phyloP scores from a whole-genome alignment of 1,140 invertebrate species.

The Saccostrea echinata region DNA sequence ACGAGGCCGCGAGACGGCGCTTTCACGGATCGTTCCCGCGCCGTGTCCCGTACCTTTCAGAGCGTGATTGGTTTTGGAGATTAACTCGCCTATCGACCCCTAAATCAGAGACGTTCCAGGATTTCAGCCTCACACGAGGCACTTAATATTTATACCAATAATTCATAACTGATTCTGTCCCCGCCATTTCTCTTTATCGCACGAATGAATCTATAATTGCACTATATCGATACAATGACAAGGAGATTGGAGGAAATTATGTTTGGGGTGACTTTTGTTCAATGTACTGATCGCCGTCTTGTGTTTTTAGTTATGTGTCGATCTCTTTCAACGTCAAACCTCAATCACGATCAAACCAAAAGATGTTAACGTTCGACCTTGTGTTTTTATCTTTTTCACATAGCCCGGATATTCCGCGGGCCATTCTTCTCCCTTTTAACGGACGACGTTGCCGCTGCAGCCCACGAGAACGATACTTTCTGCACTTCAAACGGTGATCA shows the following conservation, averaged over 20 bases:
- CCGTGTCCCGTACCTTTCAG: conserved; percentile 29
- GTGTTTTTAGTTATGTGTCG: conserved; percentile 13
- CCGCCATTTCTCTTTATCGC: conserved; percentile 6
- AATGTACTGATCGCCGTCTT: conserved; percentile 13
- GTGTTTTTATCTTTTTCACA: background rate
- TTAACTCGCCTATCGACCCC: background rate
- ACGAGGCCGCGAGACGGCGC: conserved; percentile 29
- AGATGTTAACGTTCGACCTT: conserved; percentile 14
- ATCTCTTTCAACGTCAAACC: conserved; percentile 27
- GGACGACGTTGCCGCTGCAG: background rate
- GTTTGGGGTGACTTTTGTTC: conserved; percentile 34
- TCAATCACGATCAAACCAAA: conserved; percentile 13
- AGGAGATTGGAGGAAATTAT: conserved; percentile 32
- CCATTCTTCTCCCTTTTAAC: conserved; percentile 9
- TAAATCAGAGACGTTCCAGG: conserved; percentile 22
- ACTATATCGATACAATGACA: conserved; percentile 26
- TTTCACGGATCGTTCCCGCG: conserved; percentile 22
- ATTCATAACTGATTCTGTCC: conserved; percentile 9
- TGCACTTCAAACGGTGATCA: conserved; percentile 20
- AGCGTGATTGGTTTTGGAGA: conserved; percentile 6
- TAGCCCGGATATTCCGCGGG: conserved; percentile 14
- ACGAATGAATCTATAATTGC: conserved; percentile 35
- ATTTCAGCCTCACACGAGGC: conserved; percentile 20
- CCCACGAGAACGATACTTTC: background rate
- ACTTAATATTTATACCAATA: conserved; percentile 32